A percentile compares a stretch with the other conserved stretches of the same genome.
Evolutionary conservation across 2,113 vertebrate genomes (phyloP).

Genomic region (Cyanistes caeruleus): DNA sequence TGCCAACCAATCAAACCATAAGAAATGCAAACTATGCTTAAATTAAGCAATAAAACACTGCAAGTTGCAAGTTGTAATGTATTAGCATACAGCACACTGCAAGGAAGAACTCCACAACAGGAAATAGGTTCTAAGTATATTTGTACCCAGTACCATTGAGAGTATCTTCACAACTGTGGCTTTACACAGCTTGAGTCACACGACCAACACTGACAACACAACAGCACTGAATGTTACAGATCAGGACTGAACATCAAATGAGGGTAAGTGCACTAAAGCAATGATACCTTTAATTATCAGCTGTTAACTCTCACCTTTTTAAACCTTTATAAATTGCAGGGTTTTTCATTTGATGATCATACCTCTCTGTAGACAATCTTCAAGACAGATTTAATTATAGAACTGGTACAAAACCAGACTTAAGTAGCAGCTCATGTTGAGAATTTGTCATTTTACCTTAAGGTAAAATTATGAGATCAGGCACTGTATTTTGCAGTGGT

Average conservation of each 20-base stretch:
- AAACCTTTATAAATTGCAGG: not conserved
- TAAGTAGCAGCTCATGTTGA: not conserved
- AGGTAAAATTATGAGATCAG: not conserved
- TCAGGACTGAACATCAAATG: not conserved
- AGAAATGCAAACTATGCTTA: slow-evolving; percentile 41
- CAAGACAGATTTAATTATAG: not conserved
- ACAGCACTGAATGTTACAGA: not conserved
- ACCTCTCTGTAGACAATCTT: not conserved
- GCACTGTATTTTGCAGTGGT: not conserved
- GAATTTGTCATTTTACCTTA: not conserved
- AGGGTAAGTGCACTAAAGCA: not conserved
- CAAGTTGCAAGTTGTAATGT: slow-evolving; percentile 22
- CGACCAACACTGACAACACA: not conserved
- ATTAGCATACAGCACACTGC: not conserved
- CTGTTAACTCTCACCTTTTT: not conserved
- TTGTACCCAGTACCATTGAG: not conserved
- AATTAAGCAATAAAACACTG: slow-evolving; percentile 55
- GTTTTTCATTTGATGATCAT: not conserved
- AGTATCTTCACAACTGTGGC: not conserved
- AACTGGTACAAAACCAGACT: not conserved
- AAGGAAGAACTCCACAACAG: slow-evolving; percentile 6
- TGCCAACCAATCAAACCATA: slow-evolving; percentile 59
- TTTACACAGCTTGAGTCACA: not conserved
- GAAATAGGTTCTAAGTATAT: not conserved
- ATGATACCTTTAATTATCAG: not conserved